Evolutionary conservation across 2,113 vertebrate species (phyloP), one percentile per base, ranked within the genome.

Genomic region (Pitta sordida): DNA sequence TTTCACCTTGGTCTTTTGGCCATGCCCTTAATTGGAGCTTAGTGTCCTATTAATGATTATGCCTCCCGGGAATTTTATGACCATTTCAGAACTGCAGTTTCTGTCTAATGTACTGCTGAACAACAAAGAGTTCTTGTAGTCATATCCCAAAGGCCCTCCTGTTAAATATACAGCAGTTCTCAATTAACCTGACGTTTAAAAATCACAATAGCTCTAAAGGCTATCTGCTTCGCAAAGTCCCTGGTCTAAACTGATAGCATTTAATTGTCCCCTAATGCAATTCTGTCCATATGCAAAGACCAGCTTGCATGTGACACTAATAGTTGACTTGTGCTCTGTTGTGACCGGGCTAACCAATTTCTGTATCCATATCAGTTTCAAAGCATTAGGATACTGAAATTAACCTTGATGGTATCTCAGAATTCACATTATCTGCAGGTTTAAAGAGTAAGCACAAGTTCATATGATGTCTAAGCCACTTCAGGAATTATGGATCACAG

Each of bases 11-110:
- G 96, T 97, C 98, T 98, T 98, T 97, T 96, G 97, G 98, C 97
- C 94, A 23, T 92, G 95, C 94, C 97, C 98, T 98, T 98, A 98
- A 99, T 98, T 98, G 98, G 97, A 98, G 97, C 98, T 97, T 96
- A 98, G 98, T 96, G 97, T 98, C 98, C 98, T 98, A 98, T 98
- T 99, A 99, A 98, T 95, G 94, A 91, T 75, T 81, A 92, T 96
- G 96, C 94, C 97, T 95, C 91, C 76, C 86, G 98, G 93, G 98
- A 98, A 89, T 96, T 95, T 73, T 95, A 89, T 86, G 97, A 97
- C 97, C 97, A 98, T 97, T 98, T 98, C 96, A 97, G 73, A 97
- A 97, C 92, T 87, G 79, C 91, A 94, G 94, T 94, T 96, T 95
- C 96, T 96, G 97, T 96, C 97, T 98, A 98, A 98, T 97, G 96